Evolutionary conservation across 2,113 vertebrate species (phyloP), one percentile per base, ranked within the genome.

Genomic region (Marmota flaviventris): DNA sequence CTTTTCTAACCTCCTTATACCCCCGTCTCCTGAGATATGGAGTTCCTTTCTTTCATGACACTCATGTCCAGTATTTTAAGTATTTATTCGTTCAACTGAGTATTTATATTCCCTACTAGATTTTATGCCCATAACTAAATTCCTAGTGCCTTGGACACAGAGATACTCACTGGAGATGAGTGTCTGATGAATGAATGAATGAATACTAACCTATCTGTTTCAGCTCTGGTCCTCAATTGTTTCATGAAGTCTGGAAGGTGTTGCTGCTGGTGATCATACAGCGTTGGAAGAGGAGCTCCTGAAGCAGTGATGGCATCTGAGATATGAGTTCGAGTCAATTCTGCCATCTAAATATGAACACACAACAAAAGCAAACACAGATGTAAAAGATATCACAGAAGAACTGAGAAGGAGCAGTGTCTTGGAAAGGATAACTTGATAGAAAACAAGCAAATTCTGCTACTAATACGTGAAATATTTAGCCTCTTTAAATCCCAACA

Each of bases 301-400:
- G 99, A 97, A 96, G 98, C 95, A 24, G 95, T 94, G 90, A 98
- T 81, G 48, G 98, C 70, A 73, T 99, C 99, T 0, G 98, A 97
- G 32, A 99, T 98, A 81, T 99, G 99, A 1, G 98, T 97, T 65
- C 98, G 98, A 17, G 99, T 98, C 93, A 99, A 89, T 90, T 99
- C 99, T 42, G 99, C 98, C 99, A 99, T 99, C 99, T 99, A 98
- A 97, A 96, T 0, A 89, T 16, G 93, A 69, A 39, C 94, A 83
- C 13, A 96, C 9, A 95, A 69, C 63, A 79, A 88, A 67, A 37
- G 20, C 70, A 96, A 87, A 2, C 96, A 93, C 0, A 97, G n/a
- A 89, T 51, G 39, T 56, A 93, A 73, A 85, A 94, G 45, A 37
- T 1, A 14, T 65, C 45, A 93, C 20, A 94, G 42, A 84, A 76